A percentile compares a stretch with the other conserved stretches of the same genome.
These are phyloP conservation scores for Osmerus mordax DNA, from an alignment of 2,113 vertebrate species.

Conservation along the genomic window DNA sequence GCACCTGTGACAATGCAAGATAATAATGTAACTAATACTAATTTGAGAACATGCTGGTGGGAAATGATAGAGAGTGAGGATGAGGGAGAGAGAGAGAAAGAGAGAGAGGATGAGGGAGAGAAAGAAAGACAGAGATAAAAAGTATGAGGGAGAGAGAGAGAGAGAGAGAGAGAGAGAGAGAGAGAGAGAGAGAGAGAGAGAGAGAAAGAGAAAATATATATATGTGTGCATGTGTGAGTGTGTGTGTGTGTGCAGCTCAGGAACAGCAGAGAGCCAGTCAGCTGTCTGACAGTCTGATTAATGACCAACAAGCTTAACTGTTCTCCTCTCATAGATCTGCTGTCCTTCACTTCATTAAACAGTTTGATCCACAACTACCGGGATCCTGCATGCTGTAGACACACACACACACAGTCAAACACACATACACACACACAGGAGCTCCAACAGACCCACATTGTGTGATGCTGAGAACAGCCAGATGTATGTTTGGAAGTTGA, in stretches of 20 bases:
- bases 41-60: slow-evolving; percentile 68
- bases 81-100: too few species aligned
- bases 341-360: slow-evolving; percentile 67
- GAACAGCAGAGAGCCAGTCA: slow-evolving; percentile 36
- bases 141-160: too few species aligned
- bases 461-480: too few species aligned
- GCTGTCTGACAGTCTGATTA: slow-evolving; percentile 59
- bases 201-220: slow-evolving; percentile 35
- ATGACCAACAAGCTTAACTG: slow-evolving; percentile 54
- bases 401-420: background rate
- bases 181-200: too few species aligned
- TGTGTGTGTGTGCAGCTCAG: slow-evolving; percentile 32
- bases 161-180: too few species aligned
- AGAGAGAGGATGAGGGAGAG: slow-evolving; percentile 33
- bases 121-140: too few species aligned
- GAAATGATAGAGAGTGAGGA: slow-evolving; percentile 58
- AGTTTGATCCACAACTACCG: slow-evolving; percentile 35
- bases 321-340: slow-evolving; percentile 63
- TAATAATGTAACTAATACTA: slow-evolving; percentile 35
- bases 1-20: too few species aligned
- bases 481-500: too few species aligned
- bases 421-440: background rate
- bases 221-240: background rate
- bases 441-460: too few species aligned
- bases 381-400: background rate